Evolutionary conservation across 2,113 vertebrate species (phyloP), one percentile per base, ranked within the genome.

Genomic region (Psittacus erithacus): DNA sequence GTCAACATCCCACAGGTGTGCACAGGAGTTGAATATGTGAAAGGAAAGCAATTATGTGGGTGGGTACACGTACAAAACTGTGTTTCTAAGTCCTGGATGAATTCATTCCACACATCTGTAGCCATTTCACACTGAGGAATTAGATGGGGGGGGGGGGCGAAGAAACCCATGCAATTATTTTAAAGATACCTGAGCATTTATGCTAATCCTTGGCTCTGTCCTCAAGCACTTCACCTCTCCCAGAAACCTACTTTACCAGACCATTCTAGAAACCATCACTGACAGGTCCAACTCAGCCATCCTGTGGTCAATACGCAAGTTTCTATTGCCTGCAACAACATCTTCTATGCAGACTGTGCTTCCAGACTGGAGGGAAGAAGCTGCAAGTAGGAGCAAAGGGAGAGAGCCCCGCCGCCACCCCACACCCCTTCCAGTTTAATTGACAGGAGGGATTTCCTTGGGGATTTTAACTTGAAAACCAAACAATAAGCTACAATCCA

Each of bases 381-480:
- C 44, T 64, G 47, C 1, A 2, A 86, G 35, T 8, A 78, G 50
- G 49, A 93, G 65, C 27, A 92, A 90, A 83, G 77, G 12, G 28
- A 83, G 79, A 78, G 39, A 63, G 53, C 43, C 23, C 55, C 16
- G 57, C 33, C 9, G 5, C 16, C 11, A 11, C 46, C 8, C 16
- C 39, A 28, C 63, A n/a, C 59, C 35, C 64, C 44, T 73, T 86
- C 62, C 52, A 60, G 33, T 91, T 84, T 92, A 95, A 96, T 71
- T 96, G 96, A 95, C 93, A 95, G 70, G 78, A 88, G 65, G 86
- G 91, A 93, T 96, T 96, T 96, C 93, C 92, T 87, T 93, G 63
- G 83, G 92, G 93, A 96, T 95, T 97, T 95, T 93, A 87, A 92
- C 83, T 91, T 87, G 86, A 91, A 95, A 92, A 95, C 69, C 88